A percentile compares a stretch with the other conserved stretches of the same genome.
phyloP scores from a whole-genome alignment of 2,113 vertebrate genomes.

The Strigops habroptila region DNA sequence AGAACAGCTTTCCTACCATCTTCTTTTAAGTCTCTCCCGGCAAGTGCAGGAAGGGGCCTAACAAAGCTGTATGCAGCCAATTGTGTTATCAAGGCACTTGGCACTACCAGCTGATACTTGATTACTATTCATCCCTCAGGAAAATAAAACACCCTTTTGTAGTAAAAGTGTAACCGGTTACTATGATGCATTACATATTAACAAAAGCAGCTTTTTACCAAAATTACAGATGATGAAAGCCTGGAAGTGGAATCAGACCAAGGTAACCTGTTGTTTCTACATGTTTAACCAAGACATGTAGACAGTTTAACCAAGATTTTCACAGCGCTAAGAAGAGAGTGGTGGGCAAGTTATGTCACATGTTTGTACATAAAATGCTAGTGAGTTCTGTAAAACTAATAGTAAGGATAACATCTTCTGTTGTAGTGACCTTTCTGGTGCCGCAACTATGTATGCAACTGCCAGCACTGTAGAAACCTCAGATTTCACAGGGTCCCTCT shows the following conservation, averaged over 20 bases:
- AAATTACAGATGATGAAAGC: slow-evolving; percentile 28
- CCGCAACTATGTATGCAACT: background rate
- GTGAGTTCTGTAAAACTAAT: background rate
- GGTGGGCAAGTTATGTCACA: background rate
- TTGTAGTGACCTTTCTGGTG: background rate
- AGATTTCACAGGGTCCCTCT: background rate
- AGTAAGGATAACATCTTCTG: background rate
- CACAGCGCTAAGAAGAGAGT: background rate
- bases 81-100: slow-evolving; percentile 69
- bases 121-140: slow-evolving; percentile 62
- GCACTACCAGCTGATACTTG: slow-evolving; percentile 66
- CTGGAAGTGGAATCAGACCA: slow-evolving; percentile 11
- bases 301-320: background rate
- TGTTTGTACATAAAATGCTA: background rate
- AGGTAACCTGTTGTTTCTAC: slow-evolving; percentile 11
- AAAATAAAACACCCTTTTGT: slow-evolving; percentile 66
- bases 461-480: background rate
- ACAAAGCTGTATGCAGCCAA: slow-evolving; percentile 66
- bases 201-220: slow-evolving; percentile 60
- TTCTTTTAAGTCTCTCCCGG: background rate
- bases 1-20: background rate
- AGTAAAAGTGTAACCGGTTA: slow-evolving; percentile 57
- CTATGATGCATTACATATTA: slow-evolving; percentile 38
- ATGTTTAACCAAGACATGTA: background rate
- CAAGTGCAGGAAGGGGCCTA: background rate